phyloP scores from a whole-genome alignment of 2,888 invertebrate species.

The Athalia cordata region DNA sequence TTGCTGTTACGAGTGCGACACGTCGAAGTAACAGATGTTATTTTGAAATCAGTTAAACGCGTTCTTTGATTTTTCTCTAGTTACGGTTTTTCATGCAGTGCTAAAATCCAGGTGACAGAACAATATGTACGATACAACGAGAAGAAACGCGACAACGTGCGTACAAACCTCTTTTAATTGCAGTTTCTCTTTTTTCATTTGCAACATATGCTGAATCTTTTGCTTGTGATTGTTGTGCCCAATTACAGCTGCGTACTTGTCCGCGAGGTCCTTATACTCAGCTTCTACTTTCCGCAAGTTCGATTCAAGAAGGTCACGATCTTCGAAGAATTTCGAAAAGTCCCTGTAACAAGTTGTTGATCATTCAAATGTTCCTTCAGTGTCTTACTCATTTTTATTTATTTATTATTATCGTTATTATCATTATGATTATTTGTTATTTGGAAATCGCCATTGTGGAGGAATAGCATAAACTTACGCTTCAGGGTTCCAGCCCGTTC shows the following conservation, averaged over 20 bases:
- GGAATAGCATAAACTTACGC: constrained; percentile 52
- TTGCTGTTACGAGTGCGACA: too few relatives aligned
- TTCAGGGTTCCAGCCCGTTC: constrained; percentile 54
- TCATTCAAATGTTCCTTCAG: background rate
- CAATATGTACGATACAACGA: constrained; percentile 56
- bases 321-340: constrained; percentile 55
- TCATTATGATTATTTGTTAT: background rate
- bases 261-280: constrained; percentile 75
- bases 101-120: constrained; percentile 47
- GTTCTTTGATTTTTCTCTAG: too few relatives aligned
- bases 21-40: too few relatives aligned
- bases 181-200: constrained; percentile 73
- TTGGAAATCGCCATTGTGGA: constrained; percentile 9
- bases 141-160: constrained; percentile 54
- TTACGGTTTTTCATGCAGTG: background rate
- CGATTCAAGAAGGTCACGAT: constrained; percentile 72
- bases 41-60: too few relatives aligned
- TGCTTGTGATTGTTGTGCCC: constrained; percentile 81
- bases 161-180: constrained; percentile 73
- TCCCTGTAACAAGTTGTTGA: constrained; percentile 55
- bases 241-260: constrained; percentile 78
- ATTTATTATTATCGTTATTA: background rate
- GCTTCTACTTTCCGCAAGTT: constrained; percentile 71
- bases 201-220: constrained; percentile 77
- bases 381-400: background rate